Conservation (phyloP, 2,113 vertebrate species). For the Ancistrus triradiatus region DNA sequence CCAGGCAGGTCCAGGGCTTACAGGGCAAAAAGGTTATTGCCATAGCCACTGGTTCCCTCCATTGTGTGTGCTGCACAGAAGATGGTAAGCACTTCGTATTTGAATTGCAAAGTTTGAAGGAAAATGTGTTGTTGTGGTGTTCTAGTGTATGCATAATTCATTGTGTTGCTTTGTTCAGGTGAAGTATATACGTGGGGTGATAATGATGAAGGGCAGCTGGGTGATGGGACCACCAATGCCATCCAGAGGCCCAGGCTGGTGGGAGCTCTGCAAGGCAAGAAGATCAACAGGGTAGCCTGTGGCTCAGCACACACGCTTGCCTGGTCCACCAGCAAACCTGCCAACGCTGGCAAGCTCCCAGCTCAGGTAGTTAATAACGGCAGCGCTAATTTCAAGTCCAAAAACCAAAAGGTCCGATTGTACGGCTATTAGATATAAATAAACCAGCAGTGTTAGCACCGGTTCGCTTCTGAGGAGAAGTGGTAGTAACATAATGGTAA, state of each 20-base stretch:
- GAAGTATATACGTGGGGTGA: conserved; percentile 98
- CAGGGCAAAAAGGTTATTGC: conserved; percentile 98
- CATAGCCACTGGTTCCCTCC: conserved; percentile 93
- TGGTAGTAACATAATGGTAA: no score
- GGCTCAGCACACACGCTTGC: conserved; percentile 95
- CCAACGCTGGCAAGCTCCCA: conserved; percentile 93
- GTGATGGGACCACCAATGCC: conserved; percentile 96
- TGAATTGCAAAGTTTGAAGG: no score
- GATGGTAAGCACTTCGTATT: conserved; percentile 75
- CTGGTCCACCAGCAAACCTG: conserved; percentile 97
- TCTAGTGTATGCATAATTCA: no score
- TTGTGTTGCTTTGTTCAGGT: conserved; percentile 67
- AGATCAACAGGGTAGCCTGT: conserved; percentile 96
- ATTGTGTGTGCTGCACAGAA: conserved; percentile 98
- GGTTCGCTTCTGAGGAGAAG: no score
- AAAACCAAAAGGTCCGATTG: no score
- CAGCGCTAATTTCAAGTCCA: no score
- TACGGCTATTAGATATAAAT: no score
- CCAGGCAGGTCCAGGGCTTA: conserved; percentile 92
- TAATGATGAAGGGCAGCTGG: conserved; percentile 96
- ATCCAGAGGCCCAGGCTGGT: conserved; percentile 95
- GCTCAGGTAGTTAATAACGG: conserved; percentile 73
- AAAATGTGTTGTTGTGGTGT: no score
- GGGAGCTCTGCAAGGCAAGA: conserved; percentile 94
- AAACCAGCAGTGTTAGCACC: no score